Conservation (phyloP, 2,797 vertebrate species). For the Trachurus trachurus region DNA sequence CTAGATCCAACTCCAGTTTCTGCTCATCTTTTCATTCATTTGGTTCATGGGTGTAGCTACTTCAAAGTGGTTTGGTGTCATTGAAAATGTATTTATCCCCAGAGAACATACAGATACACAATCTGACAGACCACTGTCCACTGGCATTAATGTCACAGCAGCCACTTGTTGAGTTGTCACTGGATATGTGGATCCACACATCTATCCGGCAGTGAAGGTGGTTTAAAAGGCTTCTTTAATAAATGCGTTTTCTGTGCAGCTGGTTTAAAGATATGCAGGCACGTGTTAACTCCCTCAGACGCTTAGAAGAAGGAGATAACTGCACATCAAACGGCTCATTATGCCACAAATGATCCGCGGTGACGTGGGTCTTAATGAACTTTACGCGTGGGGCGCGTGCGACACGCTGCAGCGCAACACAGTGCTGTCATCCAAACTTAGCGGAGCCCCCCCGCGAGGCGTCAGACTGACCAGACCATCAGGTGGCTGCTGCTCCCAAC, state of each 20-base stretch:
- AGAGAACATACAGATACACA: neutral
- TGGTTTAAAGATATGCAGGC: no score
- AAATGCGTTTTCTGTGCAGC: no score
- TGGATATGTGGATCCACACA: neutral
- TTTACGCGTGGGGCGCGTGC: conserved; percentile 42
- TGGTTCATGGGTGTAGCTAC: neutral
- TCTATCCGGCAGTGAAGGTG: no score
- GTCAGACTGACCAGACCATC: conserved; percentile 49
- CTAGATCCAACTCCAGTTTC: neutral
- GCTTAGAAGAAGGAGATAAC: no score
- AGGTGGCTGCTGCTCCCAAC: conserved; percentile 53
- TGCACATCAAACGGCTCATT: conserved; percentile 15
- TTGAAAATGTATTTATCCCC: neutral
- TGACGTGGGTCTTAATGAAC: conserved; percentile 60
- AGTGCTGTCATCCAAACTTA: conserved; percentile 63
- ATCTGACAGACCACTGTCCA: conserved; percentile 15
- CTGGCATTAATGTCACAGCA: conserved; percentile 9
- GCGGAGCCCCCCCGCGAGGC: conserved; percentile 28
- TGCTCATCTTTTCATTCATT: neutral
- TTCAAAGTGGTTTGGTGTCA: neutral
- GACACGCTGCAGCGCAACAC: conserved; percentile 45
- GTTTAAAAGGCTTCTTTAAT: no score
- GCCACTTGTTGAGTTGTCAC: conserved; percentile 37
- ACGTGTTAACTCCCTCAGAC: neutral
- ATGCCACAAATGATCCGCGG: conserved; percentile 22